Base-by-base conservation (phyloP, 1,140 invertebrate species). In the Pseudomyrmex gracilis region DNA sequence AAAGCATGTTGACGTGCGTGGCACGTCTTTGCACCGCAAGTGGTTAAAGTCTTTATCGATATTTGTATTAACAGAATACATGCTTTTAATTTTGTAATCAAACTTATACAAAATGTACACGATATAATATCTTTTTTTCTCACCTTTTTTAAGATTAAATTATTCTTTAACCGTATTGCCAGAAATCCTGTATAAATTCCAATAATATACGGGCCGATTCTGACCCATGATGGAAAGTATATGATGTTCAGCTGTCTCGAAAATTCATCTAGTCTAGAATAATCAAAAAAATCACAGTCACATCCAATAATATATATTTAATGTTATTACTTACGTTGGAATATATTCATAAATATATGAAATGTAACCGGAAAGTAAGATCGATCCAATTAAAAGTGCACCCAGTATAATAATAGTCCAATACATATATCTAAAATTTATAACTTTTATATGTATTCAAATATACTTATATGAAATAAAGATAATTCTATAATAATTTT, bases 211-310 rank as follows among this genome's bases (percentile, higher is more conserved):
- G 95, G 95, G 60, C 93, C 93, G 67, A 95, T 93, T 90, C 95
- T 92, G 8, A 92, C 87, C 95, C 95, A 95, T 0, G 95, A 94
- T n/a, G 93, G 92, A 78, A 94, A 91, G 66, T 95, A 95, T 5
- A 95, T 86, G 2, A 91, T 57, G 66, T 94, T 87, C 63, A 94
- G 76, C 67, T 92, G 89, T 45, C 86, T 85, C n/a, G n/a, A n/a
- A 61, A 92, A 91, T 83, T 93, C 90, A 82, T 95, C 94, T 80
- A 95, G 45, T 34, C 93, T 94, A 20, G 17, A 63, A 86, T 49
- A 85, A 85, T 15, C 49, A 47, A 68, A 61, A 13, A 12, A 34
- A 34, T 34, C 4, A 34, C 24, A 34, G 24, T 34, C 24, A 34
- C 4, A 34, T 34, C 24, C 0, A 34, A 34, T 0, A 0, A 12